Evolutionary conservation across 2,888 invertebrate genomes (phyloP).

Genomic region (Dorcus parallelipipedus): DNA sequence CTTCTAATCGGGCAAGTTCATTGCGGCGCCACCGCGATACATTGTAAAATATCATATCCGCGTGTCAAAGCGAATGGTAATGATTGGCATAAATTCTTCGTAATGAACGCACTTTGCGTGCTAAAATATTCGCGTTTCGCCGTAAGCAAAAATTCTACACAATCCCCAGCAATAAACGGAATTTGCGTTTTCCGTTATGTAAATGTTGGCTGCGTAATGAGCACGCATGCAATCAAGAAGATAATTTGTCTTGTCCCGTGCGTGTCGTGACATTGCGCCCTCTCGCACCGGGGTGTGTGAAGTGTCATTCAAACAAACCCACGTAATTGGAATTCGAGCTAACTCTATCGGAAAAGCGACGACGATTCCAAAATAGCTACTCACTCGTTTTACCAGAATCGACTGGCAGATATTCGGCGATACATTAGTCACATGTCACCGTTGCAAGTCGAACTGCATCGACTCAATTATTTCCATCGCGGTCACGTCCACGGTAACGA

Average conservation of each 20-base stretch:
- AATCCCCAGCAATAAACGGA: conserved; percentile 30
- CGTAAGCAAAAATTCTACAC: conserved; percentile 21
- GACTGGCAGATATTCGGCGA: conserved; percentile 17
- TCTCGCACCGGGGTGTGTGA: conserved; percentile 29
- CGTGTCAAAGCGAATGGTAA: conserved; percentile 49
- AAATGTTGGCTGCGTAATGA: conserved; percentile 29
- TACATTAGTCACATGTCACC: conserved; percentile 12
- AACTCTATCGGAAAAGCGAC: conserved; percentile 21
- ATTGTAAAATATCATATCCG: conserved; percentile 49
- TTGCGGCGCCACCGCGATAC: conserved; percentile 38
- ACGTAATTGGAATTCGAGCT: conserved; percentile 28
- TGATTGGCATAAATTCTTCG: conserved; percentile 51
- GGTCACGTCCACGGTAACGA: neutral
- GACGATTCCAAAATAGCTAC: conserved; percentile 19
- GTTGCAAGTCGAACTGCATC: neutral
- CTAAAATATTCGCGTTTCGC: conserved; percentile 13
- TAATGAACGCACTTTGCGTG: conserved; percentile 46
- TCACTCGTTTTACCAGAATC: conserved; percentile 17
- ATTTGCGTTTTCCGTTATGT: conserved; percentile 31
- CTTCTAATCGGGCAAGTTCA: conserved; percentile 46
- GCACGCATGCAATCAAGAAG: conserved; percentile 31
- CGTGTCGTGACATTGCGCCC: conserved; percentile 27
- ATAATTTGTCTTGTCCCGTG: conserved; percentile 37
- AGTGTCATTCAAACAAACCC: conserved; percentile 33
- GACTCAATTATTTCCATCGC: conserved; percentile 1